Evolutionary conservation across 2,113 vertebrate species (phyloP).

Genomic region (Puffinus mauretanicus): DNA sequence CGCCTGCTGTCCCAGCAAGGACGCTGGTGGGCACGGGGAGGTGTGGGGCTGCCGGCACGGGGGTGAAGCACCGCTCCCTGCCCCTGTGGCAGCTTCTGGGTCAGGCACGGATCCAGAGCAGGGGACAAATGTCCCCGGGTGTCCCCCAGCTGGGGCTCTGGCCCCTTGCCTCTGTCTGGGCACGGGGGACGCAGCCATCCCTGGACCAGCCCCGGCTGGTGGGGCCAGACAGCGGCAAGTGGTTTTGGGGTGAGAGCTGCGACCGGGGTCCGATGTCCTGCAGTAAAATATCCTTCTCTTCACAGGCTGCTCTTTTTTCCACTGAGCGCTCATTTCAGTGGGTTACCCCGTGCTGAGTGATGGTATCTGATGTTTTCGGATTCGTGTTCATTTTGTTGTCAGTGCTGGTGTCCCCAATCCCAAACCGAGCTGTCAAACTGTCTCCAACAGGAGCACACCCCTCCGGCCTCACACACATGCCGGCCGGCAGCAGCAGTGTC

Average conservation of each 20-base stretch:
- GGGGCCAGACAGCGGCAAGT: neutral
- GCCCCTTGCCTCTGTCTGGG: fast-evolving
- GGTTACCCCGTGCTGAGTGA: slow-evolving; percentile 33
- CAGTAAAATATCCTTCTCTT: slow-evolving; percentile 61
- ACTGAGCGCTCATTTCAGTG: slow-evolving; percentile 47
- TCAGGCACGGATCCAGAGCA: fast-evolving
- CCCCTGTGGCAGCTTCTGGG: neutral
- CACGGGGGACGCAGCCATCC: neutral
- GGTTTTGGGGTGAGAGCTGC: neutral
- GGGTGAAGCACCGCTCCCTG: neutral
- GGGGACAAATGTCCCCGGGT: neutral
- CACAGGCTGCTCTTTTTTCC: slow-evolving; percentile 50
- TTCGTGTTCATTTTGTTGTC: slow-evolving; percentile 75
- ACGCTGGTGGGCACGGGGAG: neutral
- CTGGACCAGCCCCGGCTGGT: neutral
- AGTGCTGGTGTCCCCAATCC: slow-evolving; percentile 59
- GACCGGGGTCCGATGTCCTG: neutral
- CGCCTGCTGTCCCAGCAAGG: neutral
- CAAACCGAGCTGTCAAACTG: slow-evolving; percentile 48
- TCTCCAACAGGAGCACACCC: slow-evolving; percentile 16
- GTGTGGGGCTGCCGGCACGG: neutral
- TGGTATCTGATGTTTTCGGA: slow-evolving; percentile 57
- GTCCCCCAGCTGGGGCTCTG: neutral
- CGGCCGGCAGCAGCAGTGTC: slow-evolving; percentile 19
- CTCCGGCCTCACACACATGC: slow-evolving; percentile 1